Evolutionary conservation across 1,140 invertebrate genomes (phyloP).

Genomic region (Hylyphantes graminicola): DNA sequence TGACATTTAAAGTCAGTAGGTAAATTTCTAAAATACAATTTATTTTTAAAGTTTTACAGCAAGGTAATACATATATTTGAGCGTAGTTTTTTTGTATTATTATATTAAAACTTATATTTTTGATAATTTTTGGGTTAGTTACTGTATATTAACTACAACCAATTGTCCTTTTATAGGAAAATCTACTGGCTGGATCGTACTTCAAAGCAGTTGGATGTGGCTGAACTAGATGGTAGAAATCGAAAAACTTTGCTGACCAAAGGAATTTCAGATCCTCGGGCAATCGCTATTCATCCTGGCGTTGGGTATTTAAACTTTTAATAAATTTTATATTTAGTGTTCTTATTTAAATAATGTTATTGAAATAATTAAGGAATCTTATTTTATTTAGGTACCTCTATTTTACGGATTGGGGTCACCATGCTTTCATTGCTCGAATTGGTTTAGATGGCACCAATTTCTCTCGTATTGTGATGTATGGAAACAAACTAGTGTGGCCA

Average conservation of each 20-base stretch:
- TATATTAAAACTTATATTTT: too few species aligned
- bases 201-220: slow-evolving; percentile 91
- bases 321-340: slow-evolving; percentile 2
- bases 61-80: too few species aligned
- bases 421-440: slow-evolving; percentile 97
- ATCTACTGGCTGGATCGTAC: slow-evolving; percentile 98
- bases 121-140: too few species aligned
- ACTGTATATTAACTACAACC: too few species aligned
- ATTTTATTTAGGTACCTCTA: slow-evolving; percentile 78
- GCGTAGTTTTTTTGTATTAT: too few species aligned
- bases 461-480: slow-evolving; percentile 87
- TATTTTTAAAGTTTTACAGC: too few species aligned
- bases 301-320: slow-evolving; percentile 74
- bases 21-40: too few species aligned
- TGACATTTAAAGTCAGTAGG: too few species aligned
- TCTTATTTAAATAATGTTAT: neutral
- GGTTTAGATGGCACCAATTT: slow-evolving; percentile 97
- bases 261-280: slow-evolving; percentile 90
- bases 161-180: slow-evolving; percentile 74
- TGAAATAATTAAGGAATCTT: neutral
- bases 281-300: slow-evolving; percentile 93
- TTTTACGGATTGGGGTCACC: slow-evolving; percentile 94
- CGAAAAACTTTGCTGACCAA: slow-evolving; percentile 84
- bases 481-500: slow-evolving; percentile 97
- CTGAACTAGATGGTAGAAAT: slow-evolving; percentile 91